Evolutionary conservation across 2,888 invertebrate genomes (phyloP), one percentile per base, ranked within the genome.

Genomic region (Folsomia candida): DNA sequence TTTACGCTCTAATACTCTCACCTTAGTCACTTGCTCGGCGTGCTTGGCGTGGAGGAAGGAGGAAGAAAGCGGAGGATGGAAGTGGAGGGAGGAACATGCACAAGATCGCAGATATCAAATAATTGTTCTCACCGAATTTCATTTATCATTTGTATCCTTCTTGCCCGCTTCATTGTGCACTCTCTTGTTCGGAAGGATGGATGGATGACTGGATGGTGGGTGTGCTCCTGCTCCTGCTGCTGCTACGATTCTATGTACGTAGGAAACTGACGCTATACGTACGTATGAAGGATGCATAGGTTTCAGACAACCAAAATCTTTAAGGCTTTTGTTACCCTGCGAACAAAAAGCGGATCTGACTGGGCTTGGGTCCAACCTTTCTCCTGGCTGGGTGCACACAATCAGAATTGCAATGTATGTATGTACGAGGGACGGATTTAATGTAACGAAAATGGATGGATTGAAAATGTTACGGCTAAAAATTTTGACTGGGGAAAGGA

Each of bases 1-100:
- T 75, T 76, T 73, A 75, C 76, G 73, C 75, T 76, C 76, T 73
- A 74, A 71, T 74, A 73, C 73, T 24, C 47, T 66, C 70, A 62
- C 62, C 37, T 62, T 62, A 22, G 18, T 20, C n/a, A n/a, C n/a
- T n/a, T n/a, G n/a, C n/a, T n/a, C n/a, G n/a, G n/a, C n/a, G n/a
- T n/a, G n/a, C n/a, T 27, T 2, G 18, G n/a, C n/a, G 22, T 18
- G 22, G 18, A 54, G 20, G 6, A 54, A 54, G 54, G 54, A 54
- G 6, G 20, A 54, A 54, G 11, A 54, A 14, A 20, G 6, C 54
- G 18, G 47, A n/a, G n/a, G n/a, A n/a, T 22, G 6, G 6, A 47
- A 11, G 18, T 9, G 18, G 9, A 54, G n/a, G 54, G 54, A 54
- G 6, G 20, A 54, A 54, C 20, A 54, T 37, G 37, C 6, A 37